phyloP scores from a whole-genome alignment of 2,888 invertebrate species.

The Metacarcinus magister region DNA sequence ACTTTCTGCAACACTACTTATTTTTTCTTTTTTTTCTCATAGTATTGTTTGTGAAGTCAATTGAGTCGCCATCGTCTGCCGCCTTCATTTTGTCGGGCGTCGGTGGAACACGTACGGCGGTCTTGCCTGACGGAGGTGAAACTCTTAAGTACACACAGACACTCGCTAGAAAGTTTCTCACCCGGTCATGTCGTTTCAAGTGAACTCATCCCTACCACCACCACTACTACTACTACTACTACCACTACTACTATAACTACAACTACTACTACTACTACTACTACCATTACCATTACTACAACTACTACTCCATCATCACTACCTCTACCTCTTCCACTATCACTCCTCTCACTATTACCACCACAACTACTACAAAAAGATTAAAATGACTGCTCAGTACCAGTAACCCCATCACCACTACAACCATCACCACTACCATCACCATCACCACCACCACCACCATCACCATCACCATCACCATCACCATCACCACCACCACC shows the following conservation, averaged over 20 bases:
- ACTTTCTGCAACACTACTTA: neutral
- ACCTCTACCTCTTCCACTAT: neutral
- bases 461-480: neutral
- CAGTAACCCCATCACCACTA: neutral
- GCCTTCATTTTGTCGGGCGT: neutral
- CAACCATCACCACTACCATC: too few species aligned
- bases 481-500: constrained; percentile 26
- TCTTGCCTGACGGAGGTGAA: neutral
- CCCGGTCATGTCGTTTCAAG: neutral
- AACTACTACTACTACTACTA: neutral
- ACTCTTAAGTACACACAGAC: neutral
- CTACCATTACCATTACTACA: neutral
- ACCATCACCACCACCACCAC: neutral
- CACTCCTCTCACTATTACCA: neutral
- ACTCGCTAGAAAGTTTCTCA: constrained; percentile 3
- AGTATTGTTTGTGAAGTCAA: neutral
- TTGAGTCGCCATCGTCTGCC: neutral
- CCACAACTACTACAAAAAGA: too few species aligned
- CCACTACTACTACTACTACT: neutral
- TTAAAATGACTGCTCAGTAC: too few species aligned
- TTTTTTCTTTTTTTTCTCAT: neutral
- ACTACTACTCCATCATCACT: neutral
- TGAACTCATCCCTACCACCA: neutral
- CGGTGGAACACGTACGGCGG: neutral
- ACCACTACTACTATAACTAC: neutral